A percentile compares a stretch with the other conserved stretches of the same genome.
Evolutionary conservation across 1,140 invertebrate species (phyloP).

Genomic region (Drosophila lacteicornis): DNA sequence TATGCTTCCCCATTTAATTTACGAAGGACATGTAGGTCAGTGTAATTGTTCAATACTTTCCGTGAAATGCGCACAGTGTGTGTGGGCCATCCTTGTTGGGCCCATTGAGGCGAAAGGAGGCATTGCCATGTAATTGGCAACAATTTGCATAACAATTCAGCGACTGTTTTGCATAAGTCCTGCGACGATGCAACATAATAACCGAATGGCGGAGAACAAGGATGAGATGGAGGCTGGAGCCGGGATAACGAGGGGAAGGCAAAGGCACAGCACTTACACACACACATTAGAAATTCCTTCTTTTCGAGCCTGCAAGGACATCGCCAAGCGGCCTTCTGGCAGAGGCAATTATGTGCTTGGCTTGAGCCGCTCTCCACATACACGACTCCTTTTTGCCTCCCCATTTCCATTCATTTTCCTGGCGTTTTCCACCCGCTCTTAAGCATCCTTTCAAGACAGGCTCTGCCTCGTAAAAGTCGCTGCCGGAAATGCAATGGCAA

Average conservation of each 20-base stretch:
- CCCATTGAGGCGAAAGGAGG: conserved; percentile 43
- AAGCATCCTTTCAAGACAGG: conserved; percentile 58
- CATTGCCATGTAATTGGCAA: conserved; percentile 80
- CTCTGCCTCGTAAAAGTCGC: conserved; percentile 69
- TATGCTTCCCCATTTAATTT: not conserved
- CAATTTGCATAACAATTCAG: conserved; percentile 84
- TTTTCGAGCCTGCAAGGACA: conserved; percentile 55
- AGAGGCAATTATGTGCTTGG: conserved; percentile 82
- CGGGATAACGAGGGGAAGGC: conserved; percentile 7
- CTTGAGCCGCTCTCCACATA: conserved; percentile 65
- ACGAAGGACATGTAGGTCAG: conserved; percentile 35
- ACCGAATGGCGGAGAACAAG: conserved; percentile 32
- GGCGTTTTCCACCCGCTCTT: conserved; percentile 6
- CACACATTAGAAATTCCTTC: conserved; percentile 80
- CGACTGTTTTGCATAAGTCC: conserved; percentile 83
- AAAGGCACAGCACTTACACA: conserved; percentile 68
- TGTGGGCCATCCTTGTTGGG: conserved; percentile 22
- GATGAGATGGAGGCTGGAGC: conserved; percentile 7
- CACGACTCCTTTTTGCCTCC: conserved; percentile 16
- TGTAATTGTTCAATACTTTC: conserved; percentile 70
- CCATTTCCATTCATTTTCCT: conserved; percentile 14
- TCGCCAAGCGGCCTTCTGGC: conserved; percentile 42
- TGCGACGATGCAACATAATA: conserved; percentile 78
- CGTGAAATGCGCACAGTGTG: conserved; percentile 16
- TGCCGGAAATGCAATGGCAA: conserved; percentile 70